Evolutionary conservation across 1,140 invertebrate genomes (phyloP).

Genomic region (Holcopasites calliopsidis): DNA sequence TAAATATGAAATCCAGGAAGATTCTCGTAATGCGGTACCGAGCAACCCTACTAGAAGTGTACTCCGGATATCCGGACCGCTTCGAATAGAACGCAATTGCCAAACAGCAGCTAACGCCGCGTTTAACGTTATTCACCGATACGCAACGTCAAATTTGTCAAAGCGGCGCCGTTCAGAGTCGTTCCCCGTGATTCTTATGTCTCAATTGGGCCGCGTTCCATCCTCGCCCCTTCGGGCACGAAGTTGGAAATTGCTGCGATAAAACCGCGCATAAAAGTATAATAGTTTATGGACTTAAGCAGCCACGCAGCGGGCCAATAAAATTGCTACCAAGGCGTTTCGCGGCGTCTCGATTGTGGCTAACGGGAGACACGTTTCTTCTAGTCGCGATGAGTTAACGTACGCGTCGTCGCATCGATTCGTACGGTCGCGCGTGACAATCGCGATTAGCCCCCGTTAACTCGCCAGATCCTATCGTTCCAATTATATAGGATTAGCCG

Average conservation of each 20-base stretch:
- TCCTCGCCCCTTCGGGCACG: conserved; percentile 17
- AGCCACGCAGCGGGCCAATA: conserved; percentile 40
- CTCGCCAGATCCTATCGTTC: conserved; percentile 28
- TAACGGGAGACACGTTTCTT: neutral
- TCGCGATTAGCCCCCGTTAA: conserved; percentile 38
- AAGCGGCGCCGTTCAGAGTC: neutral
- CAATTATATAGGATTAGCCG: conserved; percentile 45
- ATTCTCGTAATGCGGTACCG: neutral
- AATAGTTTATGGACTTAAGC: conserved; percentile 55
- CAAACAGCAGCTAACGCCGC: neutral
- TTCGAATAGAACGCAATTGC: too few relatives aligned
- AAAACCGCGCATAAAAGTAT: conserved; percentile 55
- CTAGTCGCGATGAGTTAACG: neutral
- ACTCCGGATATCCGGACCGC: too few relatives aligned
- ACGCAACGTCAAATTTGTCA: conserved; percentile 7
- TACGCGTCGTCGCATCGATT: conserved; percentile 22
- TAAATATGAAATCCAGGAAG: conserved; percentile 1
- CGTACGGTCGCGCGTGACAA: conserved; percentile 32
- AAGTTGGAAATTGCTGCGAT: conserved; percentile 38
- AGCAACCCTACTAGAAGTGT: too few relatives aligned
- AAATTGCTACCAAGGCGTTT: conserved; percentile 25
- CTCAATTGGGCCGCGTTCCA: neutral
- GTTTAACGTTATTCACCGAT: neutral
- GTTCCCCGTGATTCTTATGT: conserved; percentile 1
- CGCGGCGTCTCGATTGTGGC: neutral